These are phyloP conservation scores for Parapsyche elsis DNA, from an alignment of 1,140 invertebrate species.

Conservation along the genomic window DNA sequence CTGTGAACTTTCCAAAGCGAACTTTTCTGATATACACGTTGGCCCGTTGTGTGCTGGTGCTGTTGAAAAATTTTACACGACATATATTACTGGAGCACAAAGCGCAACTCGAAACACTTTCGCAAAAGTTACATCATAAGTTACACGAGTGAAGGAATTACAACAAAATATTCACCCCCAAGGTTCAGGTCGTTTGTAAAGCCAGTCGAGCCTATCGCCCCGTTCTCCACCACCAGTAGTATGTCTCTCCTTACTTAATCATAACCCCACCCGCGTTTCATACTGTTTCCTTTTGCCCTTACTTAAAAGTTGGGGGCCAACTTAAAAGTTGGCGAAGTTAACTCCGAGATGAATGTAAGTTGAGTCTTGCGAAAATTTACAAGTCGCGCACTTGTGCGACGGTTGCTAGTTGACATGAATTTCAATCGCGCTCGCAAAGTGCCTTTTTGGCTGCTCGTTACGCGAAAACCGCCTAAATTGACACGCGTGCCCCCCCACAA, in stretches of 20 bases:
- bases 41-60: slow-evolving; percentile 43
- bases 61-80: slow-evolving; percentile 54
- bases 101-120: slow-evolving; percentile 53
- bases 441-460: slow-evolving; percentile 7
- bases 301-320: slow-evolving; percentile 54
- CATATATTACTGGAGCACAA: slow-evolving; percentile 54
- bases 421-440: slow-evolving; percentile 50
- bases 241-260: slow-evolving; percentile 54
- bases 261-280: slow-evolving; percentile 54
- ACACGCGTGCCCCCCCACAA: too few species aligned
- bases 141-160: slow-evolving; percentile 54
- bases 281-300: slow-evolving; percentile 55
- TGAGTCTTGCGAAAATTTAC: slow-evolving; percentile 55
- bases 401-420: slow-evolving; percentile 53
- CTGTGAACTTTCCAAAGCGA: slow-evolving; percentile 44
- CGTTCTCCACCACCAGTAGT: neutral
- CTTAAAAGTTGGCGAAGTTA: slow-evolving; percentile 55
- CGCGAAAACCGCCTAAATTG: neutral
- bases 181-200: slow-evolving; percentile 48
- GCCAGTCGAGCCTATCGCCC: slow-evolving; percentile 52
- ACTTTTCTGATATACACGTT: slow-evolving; percentile 50
- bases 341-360: slow-evolving; percentile 55
- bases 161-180: slow-evolving; percentile 48
- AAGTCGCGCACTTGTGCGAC: slow-evolving; percentile 51
- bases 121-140: slow-evolving; percentile 53